Conservation (phyloP, 2,113 vertebrate species). For the human (Homo sapiens) region DNA sequence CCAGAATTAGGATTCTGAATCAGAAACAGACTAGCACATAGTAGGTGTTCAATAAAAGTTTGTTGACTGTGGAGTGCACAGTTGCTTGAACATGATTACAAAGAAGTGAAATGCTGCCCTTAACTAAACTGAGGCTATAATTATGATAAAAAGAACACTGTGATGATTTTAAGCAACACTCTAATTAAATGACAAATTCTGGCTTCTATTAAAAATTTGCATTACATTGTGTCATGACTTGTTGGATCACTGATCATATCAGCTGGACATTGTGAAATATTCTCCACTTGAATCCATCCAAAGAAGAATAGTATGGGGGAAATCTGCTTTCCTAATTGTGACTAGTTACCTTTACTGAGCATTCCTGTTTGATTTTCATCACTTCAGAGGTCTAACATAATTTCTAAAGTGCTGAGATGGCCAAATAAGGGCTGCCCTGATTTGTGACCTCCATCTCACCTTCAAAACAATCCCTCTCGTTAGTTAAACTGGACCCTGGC, state of each 20-base stretch:
- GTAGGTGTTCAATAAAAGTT: neutral
- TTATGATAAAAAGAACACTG: neutral
- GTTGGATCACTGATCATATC: neutral
- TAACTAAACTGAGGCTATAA: neutral
- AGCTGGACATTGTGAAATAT: neutral
- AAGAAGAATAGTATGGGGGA: neutral
- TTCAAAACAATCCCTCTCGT: slow-evolving; percentile 60
- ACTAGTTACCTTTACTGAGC: slow-evolving; percentile 87
- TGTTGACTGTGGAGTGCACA: neutral
- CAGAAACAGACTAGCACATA: neutral
- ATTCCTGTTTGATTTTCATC: slow-evolving; percentile 82
- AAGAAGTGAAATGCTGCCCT: neutral
- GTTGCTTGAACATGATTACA: neutral
- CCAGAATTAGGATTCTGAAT: neutral
- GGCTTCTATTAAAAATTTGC: slow-evolving; percentile 33
- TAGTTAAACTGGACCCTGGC: neutral
- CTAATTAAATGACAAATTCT: slow-evolving; percentile 31
- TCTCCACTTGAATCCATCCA: slow-evolving; percentile 8
- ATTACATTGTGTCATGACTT: neutral
- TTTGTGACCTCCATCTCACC: slow-evolving; percentile 83
- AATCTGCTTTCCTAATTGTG: slow-evolving; percentile 77
- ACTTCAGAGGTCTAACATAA: slow-evolving; percentile 83
- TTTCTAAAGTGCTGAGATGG: slow-evolving; percentile 82
- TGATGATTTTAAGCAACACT: neutral
- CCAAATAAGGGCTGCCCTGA: slow-evolving; percentile 78